Conservation (phyloP, 2,113 vertebrate genomes). For the Orcinus orca region DNA sequence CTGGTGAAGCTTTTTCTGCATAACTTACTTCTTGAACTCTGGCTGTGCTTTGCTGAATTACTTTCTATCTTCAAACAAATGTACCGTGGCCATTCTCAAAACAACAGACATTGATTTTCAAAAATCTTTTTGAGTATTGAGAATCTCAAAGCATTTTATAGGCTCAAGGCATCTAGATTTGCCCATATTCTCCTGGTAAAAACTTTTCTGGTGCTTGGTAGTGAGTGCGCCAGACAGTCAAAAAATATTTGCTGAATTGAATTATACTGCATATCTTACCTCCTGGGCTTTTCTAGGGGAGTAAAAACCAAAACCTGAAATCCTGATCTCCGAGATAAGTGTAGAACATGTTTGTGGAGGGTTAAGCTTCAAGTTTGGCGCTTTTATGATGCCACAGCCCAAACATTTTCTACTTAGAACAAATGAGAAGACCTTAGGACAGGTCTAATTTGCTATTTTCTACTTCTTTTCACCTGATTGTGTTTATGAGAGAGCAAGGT, state of each 20-base stretch:
- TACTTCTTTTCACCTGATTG: not conserved
- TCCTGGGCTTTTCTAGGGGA: not conserved
- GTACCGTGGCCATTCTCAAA: not conserved
- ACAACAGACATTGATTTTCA: not conserved
- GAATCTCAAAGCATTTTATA: not conserved
- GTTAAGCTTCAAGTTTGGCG: not conserved
- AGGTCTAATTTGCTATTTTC: not conserved
- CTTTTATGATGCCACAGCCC: not conserved
- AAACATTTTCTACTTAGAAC: not conserved
- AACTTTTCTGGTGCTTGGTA: not conserved
- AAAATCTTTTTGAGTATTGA: not conserved
- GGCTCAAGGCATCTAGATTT: not conserved
- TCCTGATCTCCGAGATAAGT: not conserved
- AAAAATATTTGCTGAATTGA: not conserved
- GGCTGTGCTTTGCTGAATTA: not conserved
- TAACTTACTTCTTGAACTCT: not conserved
- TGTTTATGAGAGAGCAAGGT: not conserved
- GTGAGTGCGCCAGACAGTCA: not conserved
- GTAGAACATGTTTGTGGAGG: not conserved
- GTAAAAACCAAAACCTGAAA: not conserved
- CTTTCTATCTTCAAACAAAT: slow-evolving; percentile 29
- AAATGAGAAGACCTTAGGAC: not conserved
- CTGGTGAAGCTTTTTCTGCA: not conserved
- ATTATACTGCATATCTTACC: not conserved
- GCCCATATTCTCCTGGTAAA: not conserved